Percentiles rank a stretch among this genome's conserved stretches.
Evolutionary conservation across 2,888 invertebrate genomes (phyloP).

Genomic region (Dastarcus helophoroides): DNA sequence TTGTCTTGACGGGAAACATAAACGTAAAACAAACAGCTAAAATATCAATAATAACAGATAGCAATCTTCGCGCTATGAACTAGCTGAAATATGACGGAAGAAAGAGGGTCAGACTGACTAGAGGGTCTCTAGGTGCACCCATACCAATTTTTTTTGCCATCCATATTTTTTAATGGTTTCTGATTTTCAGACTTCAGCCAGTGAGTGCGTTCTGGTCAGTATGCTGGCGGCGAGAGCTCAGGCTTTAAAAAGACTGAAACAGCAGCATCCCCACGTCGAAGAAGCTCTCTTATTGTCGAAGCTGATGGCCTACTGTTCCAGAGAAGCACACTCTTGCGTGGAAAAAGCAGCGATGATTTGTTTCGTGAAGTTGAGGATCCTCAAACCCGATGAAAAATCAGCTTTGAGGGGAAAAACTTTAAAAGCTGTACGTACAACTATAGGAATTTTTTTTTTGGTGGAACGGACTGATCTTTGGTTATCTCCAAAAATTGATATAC

Average conservation of each 20-base stretch:
- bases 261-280: constrained; percentile 74
- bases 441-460: too few species aligned
- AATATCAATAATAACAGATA: too few species aligned
- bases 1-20: too few species aligned
- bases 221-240: constrained; percentile 88
- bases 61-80: too few species aligned
- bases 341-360: constrained; percentile 92
- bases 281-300: constrained; percentile 85
- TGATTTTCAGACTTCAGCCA: constrained; percentile 74
- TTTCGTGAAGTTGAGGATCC: constrained; percentile 78
- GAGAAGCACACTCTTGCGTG: constrained; percentile 84
- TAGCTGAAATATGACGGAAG: too few species aligned
- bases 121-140: too few species aligned
- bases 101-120: too few species aligned
- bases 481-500: too few species aligned
- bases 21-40: too few species aligned
- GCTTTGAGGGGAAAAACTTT: constrained; percentile 70
- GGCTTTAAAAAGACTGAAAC: constrained; percentile 74
- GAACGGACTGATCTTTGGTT: too few species aligned
- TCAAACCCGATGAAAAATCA: constrained; percentile 78
- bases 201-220: constrained; percentile 86
- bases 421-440: constrained; percentile 57
- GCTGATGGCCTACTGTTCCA: constrained; percentile 86
- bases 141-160: too few species aligned
- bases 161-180: too few species aligned